Base-by-base conservation (phyloP, 2,113 vertebrate genomes). In the Solea senegalensis region DNA sequence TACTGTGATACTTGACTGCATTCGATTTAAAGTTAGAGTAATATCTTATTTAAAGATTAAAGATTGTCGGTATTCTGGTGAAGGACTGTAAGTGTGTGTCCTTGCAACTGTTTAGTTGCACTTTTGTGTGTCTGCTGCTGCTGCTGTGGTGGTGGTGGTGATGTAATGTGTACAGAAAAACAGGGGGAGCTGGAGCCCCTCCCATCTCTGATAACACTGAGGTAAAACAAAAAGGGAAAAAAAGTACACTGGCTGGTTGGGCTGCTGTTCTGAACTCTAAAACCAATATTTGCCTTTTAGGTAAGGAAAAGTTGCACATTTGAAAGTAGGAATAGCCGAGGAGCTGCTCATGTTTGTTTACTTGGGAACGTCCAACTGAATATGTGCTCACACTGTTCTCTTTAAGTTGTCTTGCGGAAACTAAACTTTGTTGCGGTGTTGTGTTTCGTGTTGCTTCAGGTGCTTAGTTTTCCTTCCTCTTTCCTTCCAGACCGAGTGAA, bases 91-190 rank as follows among this genome's bases (percentile, higher is more conserved):
- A 49, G 13, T 16, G 12, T 9, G 48, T 62, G 63, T 54, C 14
- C 5, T 34, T 34, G 3, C 5, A 4, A 34, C 57, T 40, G 53
- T 41, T 67, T 57, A 46, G 9, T 16, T 51, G 51, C 40, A 67
- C 11, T 56, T 83, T 52, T 57, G 49, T 58, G 28, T 51, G 50
- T 68, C 9, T 62, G 26, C 27, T 16, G 27, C 58, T 51, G 44
- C 67, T 59, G 66, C 51, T 72, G 0, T 46, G 44, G 9, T 44
- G 43, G 7, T 44, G 44, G 50, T 46, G 56, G 26, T 89, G 72
- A 79, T 69, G 79, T 72, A 83, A 83, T 65, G 77, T 53, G 73
- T 66, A 79, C 58, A 82, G 67, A 84, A 76, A 74, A 72, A 69
- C 43, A 77, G n/a, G 49, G 49, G 43, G 55, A 58, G 43, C 16